Percentiles rank a stretch among this genome's conserved stretches.
Evolutionary conservation across 2,888 invertebrate genomes (phyloP).

Genomic region (Cacoxenus indagator): DNA sequence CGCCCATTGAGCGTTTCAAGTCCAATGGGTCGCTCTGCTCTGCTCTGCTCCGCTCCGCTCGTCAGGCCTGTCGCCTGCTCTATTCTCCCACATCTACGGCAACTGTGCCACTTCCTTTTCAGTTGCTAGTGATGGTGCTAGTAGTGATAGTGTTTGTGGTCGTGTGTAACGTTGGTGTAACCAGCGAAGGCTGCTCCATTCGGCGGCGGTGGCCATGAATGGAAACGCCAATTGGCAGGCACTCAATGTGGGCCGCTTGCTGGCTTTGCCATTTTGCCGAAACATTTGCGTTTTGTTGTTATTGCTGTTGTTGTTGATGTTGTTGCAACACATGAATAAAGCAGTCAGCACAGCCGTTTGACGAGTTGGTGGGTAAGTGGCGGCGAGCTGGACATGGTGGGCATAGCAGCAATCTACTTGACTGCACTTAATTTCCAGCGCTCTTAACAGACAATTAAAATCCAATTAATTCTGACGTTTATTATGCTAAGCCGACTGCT

Average conservation of each 20-base stretch:
- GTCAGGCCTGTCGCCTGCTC: background rate
- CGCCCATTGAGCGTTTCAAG: too few species aligned
- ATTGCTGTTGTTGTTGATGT: too few species aligned
- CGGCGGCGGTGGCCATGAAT: conserved; percentile 5
- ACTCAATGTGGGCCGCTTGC: background rate
- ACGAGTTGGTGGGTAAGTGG: background rate
- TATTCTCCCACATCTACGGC: background rate
- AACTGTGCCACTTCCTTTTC: background rate
- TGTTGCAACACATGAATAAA: conserved; percentile 1
- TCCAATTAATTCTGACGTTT: conserved; percentile 72
- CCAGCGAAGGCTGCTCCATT: too few species aligned
- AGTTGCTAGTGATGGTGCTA: background rate
- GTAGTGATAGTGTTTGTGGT: background rate
- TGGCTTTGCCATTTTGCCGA: background rate
- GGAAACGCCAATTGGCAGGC: conserved; percentile 9
- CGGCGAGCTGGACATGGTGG: background rate
- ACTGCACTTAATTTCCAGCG: conserved; percentile 35
- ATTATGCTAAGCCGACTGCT: conserved; percentile 56
- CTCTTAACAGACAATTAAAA: conserved; percentile 65
- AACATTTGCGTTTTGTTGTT: background rate
- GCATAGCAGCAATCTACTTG: conserved; percentile 1
- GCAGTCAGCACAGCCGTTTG: background rate
- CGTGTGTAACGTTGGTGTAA: too few species aligned
- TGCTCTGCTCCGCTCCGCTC: too few species aligned
- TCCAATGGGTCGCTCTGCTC: background rate